Evolutionary conservation across 1,140 invertebrate genomes (phyloP).

Genomic region (Drosophila pseudoobscura): DNA sequence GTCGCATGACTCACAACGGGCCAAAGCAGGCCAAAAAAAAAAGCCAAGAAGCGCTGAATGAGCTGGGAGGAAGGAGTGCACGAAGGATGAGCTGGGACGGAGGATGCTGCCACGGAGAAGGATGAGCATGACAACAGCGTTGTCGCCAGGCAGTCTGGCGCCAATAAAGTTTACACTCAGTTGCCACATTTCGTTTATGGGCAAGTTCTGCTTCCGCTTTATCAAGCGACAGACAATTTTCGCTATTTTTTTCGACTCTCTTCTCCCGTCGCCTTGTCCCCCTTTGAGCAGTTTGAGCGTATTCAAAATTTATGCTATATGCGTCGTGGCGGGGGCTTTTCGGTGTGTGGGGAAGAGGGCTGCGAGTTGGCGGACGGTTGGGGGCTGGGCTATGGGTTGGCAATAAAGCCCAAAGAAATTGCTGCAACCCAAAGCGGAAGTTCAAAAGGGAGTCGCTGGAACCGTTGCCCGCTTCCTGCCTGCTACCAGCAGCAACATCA

Average conservation of each 20-base stretch:
- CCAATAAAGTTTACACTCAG: conserved; percentile 82
- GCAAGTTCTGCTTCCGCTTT: conserved; percentile 81
- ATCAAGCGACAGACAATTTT: conserved; percentile 81
- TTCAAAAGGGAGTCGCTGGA: conserved; percentile 74
- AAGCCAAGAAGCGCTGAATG: not conserved
- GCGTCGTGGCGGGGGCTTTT: conserved; percentile 61
- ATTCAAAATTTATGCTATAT: conserved; percentile 82
- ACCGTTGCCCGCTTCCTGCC: conserved; percentile 71
- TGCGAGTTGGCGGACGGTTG: not conserved
- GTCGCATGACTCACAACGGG: conserved; percentile 67
- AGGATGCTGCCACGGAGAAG: conserved; percentile 9
- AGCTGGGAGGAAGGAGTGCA: not conserved
- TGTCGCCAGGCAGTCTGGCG: conserved; percentile 80
- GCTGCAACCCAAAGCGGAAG: conserved; percentile 77
- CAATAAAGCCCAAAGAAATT: conserved; percentile 81
- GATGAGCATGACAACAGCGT: conserved; percentile 54
- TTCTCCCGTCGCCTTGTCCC: not conserved
- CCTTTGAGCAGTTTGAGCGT: conserved; percentile 45
- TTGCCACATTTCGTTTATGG: conserved; percentile 82
- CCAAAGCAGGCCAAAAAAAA: conserved; percentile 49
- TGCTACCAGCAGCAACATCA: conserved; percentile 37
- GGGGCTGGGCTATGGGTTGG: conserved; percentile 13
- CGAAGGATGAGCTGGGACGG: conserved; percentile 7
- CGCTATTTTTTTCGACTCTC: conserved; percentile 60
- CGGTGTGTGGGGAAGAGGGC: conserved; percentile 1